Evolutionary conservation across 1,140 invertebrate species (phyloP), one percentile per base, ranked within the genome.

Genomic region (Physella acuta): DNA sequence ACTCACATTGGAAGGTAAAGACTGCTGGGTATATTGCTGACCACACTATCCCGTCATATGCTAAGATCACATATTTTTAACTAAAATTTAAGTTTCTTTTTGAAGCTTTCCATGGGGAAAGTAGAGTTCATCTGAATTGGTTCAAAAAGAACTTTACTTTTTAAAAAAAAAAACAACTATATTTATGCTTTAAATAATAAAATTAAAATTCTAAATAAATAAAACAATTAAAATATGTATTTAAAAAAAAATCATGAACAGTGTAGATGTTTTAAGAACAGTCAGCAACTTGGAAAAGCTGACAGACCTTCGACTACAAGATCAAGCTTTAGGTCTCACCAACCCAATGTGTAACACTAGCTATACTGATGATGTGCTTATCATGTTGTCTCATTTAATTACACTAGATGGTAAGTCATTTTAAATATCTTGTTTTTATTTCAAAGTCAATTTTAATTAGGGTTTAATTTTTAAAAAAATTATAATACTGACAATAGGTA

Each of bases 291-390:
- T 61, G 59, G 2, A 31, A 5, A 63, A 63, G 26, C 31, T 63
- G 16, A 63, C 36, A 3, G 51, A 11, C 44, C 30, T 63, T 11
- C 44, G 26, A 49, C 24, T 63, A 49, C 36, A 63, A 4, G 61
- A 63, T 37, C 36, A 28, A 33, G 61, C 37, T 11, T n/a, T 26
- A 30, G 61, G 61, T 31, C 26, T 63, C n/a, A 49, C 8, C 31
- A 63, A 63, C 37, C 61, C 37, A 28, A 49, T 63, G 37, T 63
- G 61, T n/a, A 63, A 63, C 37, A 63, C 44, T 2, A 63, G 26
- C 17, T 63, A 63, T 30, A 2, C 51, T 11, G 61, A 63, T 34
- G 33, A 51, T 17, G 61, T 63, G 1, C 37, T 63, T 3, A 2
- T 49, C 8, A 44, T 63, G 2, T 33, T 63, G 17, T 39, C 61